Evolutionary conservation across 1,140 invertebrate species (phyloP), one percentile per base, ranked within the genome.

Genomic region (Hylaeus anthracinus): DNA sequence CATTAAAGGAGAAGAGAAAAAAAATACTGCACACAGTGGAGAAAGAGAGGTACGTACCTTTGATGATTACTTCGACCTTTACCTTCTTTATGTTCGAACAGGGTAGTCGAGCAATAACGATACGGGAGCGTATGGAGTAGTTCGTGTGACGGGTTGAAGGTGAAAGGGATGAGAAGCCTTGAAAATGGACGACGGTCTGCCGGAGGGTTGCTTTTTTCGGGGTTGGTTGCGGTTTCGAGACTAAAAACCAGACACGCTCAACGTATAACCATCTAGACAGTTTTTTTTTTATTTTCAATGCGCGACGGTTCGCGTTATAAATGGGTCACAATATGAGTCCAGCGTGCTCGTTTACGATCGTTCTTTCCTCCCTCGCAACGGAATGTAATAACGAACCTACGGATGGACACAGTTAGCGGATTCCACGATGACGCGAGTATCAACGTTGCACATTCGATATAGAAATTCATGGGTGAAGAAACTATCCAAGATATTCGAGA

Each of bases 281-380:
- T 48, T 79, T 81, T 89, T 83, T 85, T 81, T 89, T 83, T 85
- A 86, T 85, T 87, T 83, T 74, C 76, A 83, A 72, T 83, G 79
- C 69, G 88, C 86, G 74, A 80, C 70, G 85, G 71, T 86, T 83
- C 26, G 81, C 41, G 81, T 84, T 88, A 88, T 79, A 89, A 88
- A 89, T 88, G 87, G 79, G 84, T 88, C 80, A 84, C 78, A 86
- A 79, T 81, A 86, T 67, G 67, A 78, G 72, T 81, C 81, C 77
- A 84, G 14, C 79, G 72, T 77, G 82, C 65, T 70, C 67, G 79
- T 26, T 86, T 81, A 84, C 75, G 86, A 56, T 85, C 78, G 45
- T 81, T 78, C 76, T 37, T 70, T 43, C 12, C n/a, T 26, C 55
- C 48, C 65, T 86, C 67, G 80, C 79, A 82, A 39, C 82, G 51